Evolutionary conservation across 2,113 vertebrate species (phyloP), one percentile per base, ranked within the genome.

Genomic region (Phrynosoma platyrhinos): DNA sequence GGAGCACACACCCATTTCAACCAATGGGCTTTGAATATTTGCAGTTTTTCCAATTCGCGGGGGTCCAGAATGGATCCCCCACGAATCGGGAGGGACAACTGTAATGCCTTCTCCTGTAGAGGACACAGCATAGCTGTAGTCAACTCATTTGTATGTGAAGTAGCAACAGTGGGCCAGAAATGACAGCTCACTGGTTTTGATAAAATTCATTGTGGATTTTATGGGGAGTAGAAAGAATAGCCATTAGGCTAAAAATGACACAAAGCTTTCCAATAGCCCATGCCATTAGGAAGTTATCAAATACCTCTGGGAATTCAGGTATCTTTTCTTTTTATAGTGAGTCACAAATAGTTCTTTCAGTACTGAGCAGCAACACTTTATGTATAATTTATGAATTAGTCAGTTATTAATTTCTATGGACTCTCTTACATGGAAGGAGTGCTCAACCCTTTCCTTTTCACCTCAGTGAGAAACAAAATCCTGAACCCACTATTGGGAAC

Each of bases 131-230:
- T 87, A 90, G 83, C 9, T 88, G 90, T 16, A 75, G 40, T 53
- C 40, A 64, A 36, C 40, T 42, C 58, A n/a, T 21, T 64, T 88
- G 92, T 72, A 71, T 8, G 0, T 1, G 88, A 36, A 87, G 68
- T 87, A 0, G 47, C 47, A 47, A 47, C 47, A 47, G 47, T 47
- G 47, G 47, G 47, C 47, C 47, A 47, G 47, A 47, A 71, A 30
- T 27, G 30, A 71, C 25, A 30, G 36, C 83, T 79, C 82, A 62
- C 89, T 0, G 0, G 66, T 76, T 78, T 91, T 93, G 82, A 92
- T 92, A 89, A 92, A 92, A 91, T 79, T 85, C 87, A 87, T 83
- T 88, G 71, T 77, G 9, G 42, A 72, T 83, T 94, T 88, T 52
- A 89, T 80, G 88, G 91, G 89, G 72, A 79, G 77, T 86, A 85